Evolutionary conservation across 2,797 vertebrate species (phyloP).

Genomic region (Myotis findleyi): DNA sequence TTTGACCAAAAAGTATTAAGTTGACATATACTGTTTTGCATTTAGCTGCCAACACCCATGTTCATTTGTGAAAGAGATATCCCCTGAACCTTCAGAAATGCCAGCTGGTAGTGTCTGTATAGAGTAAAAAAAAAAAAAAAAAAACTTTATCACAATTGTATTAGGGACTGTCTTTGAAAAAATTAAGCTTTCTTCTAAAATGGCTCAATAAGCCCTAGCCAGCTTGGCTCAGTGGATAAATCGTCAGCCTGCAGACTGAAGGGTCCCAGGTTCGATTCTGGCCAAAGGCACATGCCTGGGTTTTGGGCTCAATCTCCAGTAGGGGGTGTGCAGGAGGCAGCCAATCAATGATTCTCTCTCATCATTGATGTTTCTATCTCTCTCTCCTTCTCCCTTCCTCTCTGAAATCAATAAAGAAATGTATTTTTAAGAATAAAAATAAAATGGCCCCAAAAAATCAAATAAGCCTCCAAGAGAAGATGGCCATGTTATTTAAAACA

Average conservation of each 20-base stretch:
- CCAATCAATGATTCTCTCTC: no score
- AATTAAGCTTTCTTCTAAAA: constrained; percentile 34
- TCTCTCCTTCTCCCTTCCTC: no score
- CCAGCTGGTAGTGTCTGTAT: background rate
- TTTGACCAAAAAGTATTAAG: background rate
- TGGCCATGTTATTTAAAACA: background rate
- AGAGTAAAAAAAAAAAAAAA: background rate
- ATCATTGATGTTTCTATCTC: no score
- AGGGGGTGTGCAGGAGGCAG: no score
- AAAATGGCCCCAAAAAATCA: background rate
- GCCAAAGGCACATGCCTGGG: no score
- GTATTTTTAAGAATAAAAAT: no score
- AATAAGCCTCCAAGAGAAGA: background rate
- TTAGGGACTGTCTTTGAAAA: constrained; percentile 10
- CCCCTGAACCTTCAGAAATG: constrained; percentile 26
- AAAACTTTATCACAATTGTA: background rate
- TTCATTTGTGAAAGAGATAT: background rate
- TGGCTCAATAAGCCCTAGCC: background rate
- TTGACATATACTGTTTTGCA: background rate
- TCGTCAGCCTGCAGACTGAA: no score
- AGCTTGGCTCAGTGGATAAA: no score
- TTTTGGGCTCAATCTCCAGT: no score
- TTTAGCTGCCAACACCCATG: background rate
- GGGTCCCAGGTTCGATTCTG: no score
- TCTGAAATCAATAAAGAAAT: no score